Percentiles rank a stretch among this genome's conserved stretches.
Conservation (phyloP, 1,140 invertebrate genomes). For the Megalonaias nervosa region DNA sequence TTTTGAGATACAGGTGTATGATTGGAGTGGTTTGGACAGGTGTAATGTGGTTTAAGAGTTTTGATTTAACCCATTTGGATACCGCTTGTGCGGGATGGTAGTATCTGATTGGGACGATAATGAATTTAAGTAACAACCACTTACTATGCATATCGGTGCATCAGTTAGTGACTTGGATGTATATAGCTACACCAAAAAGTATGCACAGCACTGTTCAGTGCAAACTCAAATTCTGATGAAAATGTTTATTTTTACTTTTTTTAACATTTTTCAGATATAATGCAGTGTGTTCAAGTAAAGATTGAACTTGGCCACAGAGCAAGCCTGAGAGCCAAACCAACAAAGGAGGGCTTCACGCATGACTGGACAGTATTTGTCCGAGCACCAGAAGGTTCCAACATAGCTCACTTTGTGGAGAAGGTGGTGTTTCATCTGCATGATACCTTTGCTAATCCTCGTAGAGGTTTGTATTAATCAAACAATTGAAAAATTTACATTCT, state of each 20-base stretch:
- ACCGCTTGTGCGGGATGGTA: too few species aligned
- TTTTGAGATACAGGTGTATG: too few species aligned
- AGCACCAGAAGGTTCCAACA: constrained; percentile 84
- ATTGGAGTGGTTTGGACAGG: too few species aligned
- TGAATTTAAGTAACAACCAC: too few species aligned
- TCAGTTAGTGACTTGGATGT: too few species aligned
- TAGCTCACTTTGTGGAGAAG: constrained; percentile 94
- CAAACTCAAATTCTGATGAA: too few species aligned
- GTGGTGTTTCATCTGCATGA: constrained; percentile 94
- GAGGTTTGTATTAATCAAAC: constrained; percentile 70
- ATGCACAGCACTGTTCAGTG: too few species aligned
- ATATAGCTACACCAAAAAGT: too few species aligned
- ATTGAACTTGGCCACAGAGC: constrained; percentile 94
- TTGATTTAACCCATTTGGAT: too few species aligned
- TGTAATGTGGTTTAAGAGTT: too few species aligned
- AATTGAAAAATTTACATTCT: background rate
- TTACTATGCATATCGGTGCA: too few species aligned
- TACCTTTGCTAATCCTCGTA: constrained; percentile 91
- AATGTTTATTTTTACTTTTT: background rate
- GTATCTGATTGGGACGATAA: too few species aligned
- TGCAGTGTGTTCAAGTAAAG: constrained; percentile 79
- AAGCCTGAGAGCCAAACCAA: constrained; percentile 82
- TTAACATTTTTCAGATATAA: background rate
- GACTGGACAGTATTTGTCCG: constrained; percentile 98
- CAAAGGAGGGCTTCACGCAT: constrained; percentile 93